Conservation (phyloP, 2,888 invertebrate genomes). For the Xanthostigma xanthostigma region DNA sequence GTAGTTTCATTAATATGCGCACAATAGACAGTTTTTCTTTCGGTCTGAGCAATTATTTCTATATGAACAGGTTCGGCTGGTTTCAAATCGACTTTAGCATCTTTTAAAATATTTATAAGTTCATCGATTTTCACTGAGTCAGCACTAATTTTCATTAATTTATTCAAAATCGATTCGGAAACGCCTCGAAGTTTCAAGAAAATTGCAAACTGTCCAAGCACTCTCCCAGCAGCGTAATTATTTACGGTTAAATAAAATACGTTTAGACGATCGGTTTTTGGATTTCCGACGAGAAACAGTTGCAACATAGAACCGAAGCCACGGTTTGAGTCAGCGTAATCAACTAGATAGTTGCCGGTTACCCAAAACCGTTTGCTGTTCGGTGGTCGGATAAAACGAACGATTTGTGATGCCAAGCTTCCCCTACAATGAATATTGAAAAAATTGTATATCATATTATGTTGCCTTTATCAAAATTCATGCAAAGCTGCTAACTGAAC, state of each 20-base stretch:
- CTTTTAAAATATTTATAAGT: slow-evolving; percentile 31
- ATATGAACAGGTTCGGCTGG: slow-evolving; percentile 40
- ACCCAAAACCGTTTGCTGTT: slow-evolving; percentile 42
- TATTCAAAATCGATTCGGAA: slow-evolving; percentile 31
- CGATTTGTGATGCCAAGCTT: slow-evolving; percentile 46
- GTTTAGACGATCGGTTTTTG: slow-evolving; percentile 46
- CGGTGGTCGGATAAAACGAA: slow-evolving; percentile 39
- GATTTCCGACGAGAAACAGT: slow-evolving; percentile 47
- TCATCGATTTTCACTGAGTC: slow-evolving; percentile 37
- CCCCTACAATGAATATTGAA: slow-evolving; percentile 31
- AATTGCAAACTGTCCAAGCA: slow-evolving; percentile 44
- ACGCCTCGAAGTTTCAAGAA: slow-evolving; percentile 43
- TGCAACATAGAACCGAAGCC: slow-evolving; percentile 43
- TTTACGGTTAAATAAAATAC: slow-evolving; percentile 40
- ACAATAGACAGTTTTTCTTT: slow-evolving; percentile 50
- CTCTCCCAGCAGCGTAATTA: slow-evolving; percentile 38
- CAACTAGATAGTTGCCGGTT: slow-evolving; percentile 57
- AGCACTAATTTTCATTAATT: slow-evolving; percentile 28
- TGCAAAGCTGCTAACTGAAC: too few species aligned
- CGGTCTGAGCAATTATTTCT: slow-evolving; percentile 48
- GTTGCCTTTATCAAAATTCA: neutral
- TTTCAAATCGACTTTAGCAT: slow-evolving; percentile 30
- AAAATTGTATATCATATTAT: neutral
- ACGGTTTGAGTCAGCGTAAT: slow-evolving; percentile 46
- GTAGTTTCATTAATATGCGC: slow-evolving; percentile 49